Evolutionary conservation across 2,888 invertebrate genomes (phyloP), one percentile per base, ranked within the genome.

Genomic region (Amphipyra tragopoginis): DNA sequence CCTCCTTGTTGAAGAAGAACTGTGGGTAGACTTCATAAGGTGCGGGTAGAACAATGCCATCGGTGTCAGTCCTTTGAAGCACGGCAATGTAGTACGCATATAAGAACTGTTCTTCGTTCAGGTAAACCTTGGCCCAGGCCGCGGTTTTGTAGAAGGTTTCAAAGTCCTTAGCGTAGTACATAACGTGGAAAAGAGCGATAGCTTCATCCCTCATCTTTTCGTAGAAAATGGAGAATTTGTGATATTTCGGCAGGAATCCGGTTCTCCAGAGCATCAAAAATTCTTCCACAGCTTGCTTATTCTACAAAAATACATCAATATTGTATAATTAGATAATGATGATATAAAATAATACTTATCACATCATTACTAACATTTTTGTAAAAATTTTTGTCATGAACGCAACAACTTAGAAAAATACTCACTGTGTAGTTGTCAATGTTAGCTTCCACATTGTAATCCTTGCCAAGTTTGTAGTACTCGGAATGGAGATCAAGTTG

Each of bases 21-120:
- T 96, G 94, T 0, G 97, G 97, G 75, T 95, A 91, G 29, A 96
- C 90, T 93, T 97, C 97, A 80, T 97, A 96, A 7, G 96, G 93
- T 2, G 97, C 96, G 2, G 97, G 97, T 42, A 96, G 78, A 13
- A 95, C 95, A 29, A 97, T 85, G 49, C 95, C 95, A 49, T 90
- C 88, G 56, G 95, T 94, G 75, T 96, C 96, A 5, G 90, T 79
- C 48, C 96, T 96, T 76, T 96, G 96, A 14, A 95, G 80, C 7
- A 95, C 85, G 33, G 96, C 96, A 11, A 96, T 93, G 76, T 95
- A 95, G 80, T 96, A 91, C 2, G 96, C 93, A 80, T 97, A 96
- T 5, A 95, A 83, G 89, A 96, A 97, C 83, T 96, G 91, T 51
- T 95, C 95, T 69, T 96, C 95, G 87, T 97, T 97, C 15, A 96